These are phyloP conservation scores for Urocynchramus pylzowi DNA, from an alignment of 2,113 vertebrate genomes.

Conservation along the genomic window DNA sequence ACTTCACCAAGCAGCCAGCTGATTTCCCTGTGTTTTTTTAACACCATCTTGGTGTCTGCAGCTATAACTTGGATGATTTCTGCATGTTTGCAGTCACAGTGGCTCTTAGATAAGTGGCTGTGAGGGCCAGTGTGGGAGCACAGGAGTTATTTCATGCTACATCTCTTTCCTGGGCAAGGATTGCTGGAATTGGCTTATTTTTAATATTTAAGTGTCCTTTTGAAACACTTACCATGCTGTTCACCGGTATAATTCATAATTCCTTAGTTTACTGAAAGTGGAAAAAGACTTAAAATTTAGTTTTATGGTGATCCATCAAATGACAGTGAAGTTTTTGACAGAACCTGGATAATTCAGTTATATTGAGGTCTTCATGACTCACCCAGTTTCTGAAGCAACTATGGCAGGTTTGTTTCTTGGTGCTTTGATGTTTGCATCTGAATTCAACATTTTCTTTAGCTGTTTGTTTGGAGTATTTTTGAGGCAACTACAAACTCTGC, in stretches of 20 bases:
- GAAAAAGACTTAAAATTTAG: not conserved
- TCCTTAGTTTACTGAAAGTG: not conserved
- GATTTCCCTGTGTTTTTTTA: not conserved
- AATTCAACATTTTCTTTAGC: not conserved
- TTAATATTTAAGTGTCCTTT: constrained; percentile 9
- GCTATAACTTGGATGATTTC: not conserved
- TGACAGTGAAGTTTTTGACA: not conserved
- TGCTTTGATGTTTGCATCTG: constrained; percentile 25
- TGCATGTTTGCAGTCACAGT: not conserved
- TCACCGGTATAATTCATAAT: not conserved
- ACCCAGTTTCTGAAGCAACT: not conserved
- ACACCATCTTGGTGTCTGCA: not conserved
- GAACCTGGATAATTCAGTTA: not conserved
- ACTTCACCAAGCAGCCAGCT: not conserved
- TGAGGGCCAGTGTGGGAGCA: not conserved
- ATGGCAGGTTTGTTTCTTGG: not conserved
- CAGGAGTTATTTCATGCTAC: not conserved
- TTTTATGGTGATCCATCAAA: not conserved
- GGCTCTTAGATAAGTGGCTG: not conserved
- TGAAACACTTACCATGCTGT: not conserved
- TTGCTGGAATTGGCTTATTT: not conserved
- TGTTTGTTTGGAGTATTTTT: not conserved
- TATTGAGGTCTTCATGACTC: constrained; percentile 22
- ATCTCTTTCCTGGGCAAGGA: not conserved
- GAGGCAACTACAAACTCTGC: not conserved